Conservation (phyloP, 2,888 invertebrate species). For the Lumbricus terrestris region DNA sequence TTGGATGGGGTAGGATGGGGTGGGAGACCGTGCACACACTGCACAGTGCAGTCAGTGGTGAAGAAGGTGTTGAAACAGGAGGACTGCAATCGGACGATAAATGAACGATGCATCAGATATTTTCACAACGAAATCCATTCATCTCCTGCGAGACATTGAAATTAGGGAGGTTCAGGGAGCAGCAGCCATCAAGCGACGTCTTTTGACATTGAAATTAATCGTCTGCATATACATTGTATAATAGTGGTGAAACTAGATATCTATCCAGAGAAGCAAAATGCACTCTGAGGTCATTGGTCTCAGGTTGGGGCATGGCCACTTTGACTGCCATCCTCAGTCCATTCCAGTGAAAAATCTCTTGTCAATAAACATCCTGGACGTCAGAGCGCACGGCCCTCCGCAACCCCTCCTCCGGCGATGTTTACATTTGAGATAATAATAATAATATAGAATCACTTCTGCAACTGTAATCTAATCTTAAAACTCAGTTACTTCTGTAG, state of each 20-base stretch:
- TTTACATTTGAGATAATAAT: too few species aligned
- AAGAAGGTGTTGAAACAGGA: conserved; percentile 11
- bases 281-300: too few species aligned
- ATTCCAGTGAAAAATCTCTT: neutral
- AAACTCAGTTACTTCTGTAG: too few species aligned
- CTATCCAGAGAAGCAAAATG: neutral
- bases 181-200: neutral
- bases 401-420: too few species aligned
- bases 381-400: too few species aligned
- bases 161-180: too few species aligned
- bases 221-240: too few species aligned
- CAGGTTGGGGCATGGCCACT: neutral
- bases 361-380: too few species aligned
- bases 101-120: neutral
- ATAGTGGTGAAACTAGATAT: neutral
- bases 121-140: neutral
- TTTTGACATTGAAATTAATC: neutral
- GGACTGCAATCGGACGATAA: conserved; percentile 9
- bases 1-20: too few species aligned
- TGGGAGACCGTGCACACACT: neutral
- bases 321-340: neutral
- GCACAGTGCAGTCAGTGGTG: neutral
- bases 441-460: too few species aligned
- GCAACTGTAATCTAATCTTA: too few species aligned
- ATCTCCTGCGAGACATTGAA: neutral